These are phyloP conservation scores for Lontra canadensis DNA, from an alignment of 2,113 vertebrate species.

Conservation along the genomic window DNA sequence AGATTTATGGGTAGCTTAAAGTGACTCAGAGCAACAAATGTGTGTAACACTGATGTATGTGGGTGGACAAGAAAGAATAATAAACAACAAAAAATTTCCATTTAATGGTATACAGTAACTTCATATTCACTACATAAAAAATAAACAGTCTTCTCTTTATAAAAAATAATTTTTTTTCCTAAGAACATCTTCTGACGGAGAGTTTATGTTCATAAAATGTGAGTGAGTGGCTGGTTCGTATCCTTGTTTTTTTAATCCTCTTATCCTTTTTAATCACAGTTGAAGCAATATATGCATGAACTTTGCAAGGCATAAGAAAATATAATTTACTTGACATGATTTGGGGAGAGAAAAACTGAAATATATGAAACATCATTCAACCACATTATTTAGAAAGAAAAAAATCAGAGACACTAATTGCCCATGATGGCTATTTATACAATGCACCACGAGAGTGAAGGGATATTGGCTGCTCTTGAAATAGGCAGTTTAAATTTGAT, in stretches of 20 bases:
- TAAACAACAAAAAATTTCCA: conserved; percentile 21
- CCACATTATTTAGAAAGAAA: conserved; percentile 62
- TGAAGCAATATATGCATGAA: conserved; percentile 64
- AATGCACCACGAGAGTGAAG: conserved; percentile 33
- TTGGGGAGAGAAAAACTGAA: conserved; percentile 69
- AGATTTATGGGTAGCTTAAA: conserved; percentile 7
- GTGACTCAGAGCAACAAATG: neutral
- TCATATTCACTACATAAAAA: conserved; percentile 44
- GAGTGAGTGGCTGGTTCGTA: conserved; percentile 53
- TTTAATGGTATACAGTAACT: conserved; percentile 51
- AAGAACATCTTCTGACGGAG: conserved; percentile 6
- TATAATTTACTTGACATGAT: conserved; percentile 72
- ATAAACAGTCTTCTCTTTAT: neutral
- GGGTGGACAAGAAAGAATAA: conserved; percentile 44
- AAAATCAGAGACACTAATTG: conserved; percentile 55
- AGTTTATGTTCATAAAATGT: conserved; percentile 43
- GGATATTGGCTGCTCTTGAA: conserved; percentile 53
- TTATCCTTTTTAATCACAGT: conserved; percentile 65
- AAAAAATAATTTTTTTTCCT: conserved; percentile 39
- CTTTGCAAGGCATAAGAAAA: conserved; percentile 69
- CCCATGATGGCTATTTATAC: conserved; percentile 71
- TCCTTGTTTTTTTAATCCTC: neutral
- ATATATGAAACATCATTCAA: conserved; percentile 51
- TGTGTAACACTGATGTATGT: neutral
- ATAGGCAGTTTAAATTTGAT: conserved; percentile 70